A percentile compares a stretch with the other conserved stretches of the same genome.
phyloP scores from a whole-genome alignment of 2,797 vertebrate species.

The Orientallactaga sibirica region DNA sequence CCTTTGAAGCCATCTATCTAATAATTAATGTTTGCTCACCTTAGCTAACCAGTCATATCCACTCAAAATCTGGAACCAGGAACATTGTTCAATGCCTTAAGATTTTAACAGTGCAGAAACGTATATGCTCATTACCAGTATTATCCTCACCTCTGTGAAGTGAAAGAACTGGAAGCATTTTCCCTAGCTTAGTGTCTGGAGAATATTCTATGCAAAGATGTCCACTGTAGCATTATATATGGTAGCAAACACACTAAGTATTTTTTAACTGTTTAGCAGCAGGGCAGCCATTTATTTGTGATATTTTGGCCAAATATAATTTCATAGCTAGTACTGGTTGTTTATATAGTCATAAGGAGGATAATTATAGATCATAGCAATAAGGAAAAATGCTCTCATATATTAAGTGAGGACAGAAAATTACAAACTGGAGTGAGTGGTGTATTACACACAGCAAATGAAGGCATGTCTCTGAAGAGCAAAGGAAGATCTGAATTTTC shows the following conservation, averaged over 20 bases:
- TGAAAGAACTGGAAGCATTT: neutral
- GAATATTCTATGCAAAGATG: neutral
- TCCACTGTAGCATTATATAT: neutral
- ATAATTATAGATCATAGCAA: constrained; percentile 11
- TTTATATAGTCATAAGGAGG: constrained; percentile 4
- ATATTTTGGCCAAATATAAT: constrained; percentile 28
- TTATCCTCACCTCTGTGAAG: neutral
- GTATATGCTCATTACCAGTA: neutral
- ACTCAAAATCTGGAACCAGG: constrained; percentile 45
- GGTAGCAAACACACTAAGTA: neutral
- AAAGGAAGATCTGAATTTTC: neutral
- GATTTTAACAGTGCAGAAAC: neutral
- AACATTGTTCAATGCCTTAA: neutral
- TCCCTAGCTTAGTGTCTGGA: neutral
- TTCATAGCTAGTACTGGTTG: neutral
- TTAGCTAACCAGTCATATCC: constrained; percentile 36
- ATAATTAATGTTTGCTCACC: constrained; percentile 34
- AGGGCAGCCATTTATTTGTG: neutral
- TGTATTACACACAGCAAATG: neutral
- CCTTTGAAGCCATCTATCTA: constrained; percentile 9
- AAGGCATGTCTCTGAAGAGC: neutral
- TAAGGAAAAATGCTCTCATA: neutral
- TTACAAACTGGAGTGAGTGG: neutral
- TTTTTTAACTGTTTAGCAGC: neutral
- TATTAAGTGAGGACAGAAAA: constrained; percentile 27